phyloP scores from a whole-genome alignment of 2,888 invertebrate genomes.

The Caenorhabditis sinica region DNA sequence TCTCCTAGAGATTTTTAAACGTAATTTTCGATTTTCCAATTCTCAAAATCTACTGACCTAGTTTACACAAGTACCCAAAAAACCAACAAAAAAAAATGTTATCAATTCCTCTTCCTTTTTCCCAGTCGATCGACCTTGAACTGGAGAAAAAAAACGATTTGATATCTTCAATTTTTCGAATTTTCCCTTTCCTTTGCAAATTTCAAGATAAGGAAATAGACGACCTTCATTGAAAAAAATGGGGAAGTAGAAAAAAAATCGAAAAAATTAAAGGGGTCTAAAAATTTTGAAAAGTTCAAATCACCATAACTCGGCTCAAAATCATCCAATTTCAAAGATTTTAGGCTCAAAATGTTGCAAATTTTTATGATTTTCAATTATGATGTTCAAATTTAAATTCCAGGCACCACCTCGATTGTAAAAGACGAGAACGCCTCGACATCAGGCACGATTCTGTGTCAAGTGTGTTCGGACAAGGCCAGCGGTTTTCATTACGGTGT shows the following conservation, averaged over 20 bases:
- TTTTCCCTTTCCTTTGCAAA: too few species aligned
- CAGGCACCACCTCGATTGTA: constrained; percentile 5
- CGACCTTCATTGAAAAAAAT: not conserved
- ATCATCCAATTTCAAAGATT: not conserved
- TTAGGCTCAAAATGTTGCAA: not conserved
- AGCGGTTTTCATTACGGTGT: constrained; percentile 83
- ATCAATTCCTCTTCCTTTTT: too few species aligned
- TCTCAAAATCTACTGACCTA: too few species aligned
- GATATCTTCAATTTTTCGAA: too few species aligned
- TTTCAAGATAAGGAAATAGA: too few species aligned
- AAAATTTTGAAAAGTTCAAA: not conserved
- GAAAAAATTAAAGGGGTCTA: not conserved
- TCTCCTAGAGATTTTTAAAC: too few species aligned
- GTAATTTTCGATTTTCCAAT: too few species aligned
- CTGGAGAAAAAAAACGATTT: too few species aligned
- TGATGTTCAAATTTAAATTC: not conserved
- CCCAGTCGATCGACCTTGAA: too few species aligned
- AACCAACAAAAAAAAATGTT: too few species aligned
- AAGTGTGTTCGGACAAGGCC: constrained; percentile 82
- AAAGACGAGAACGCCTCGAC: constrained; percentile 65
- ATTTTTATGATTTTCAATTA: not conserved
- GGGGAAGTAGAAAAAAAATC: not conserved
- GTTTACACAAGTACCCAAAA: too few species aligned
- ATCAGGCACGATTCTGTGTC: constrained; percentile 74
- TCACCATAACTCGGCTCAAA: not conserved